Percentiles rank a stretch among this genome's conserved stretches.
phyloP scores from a whole-genome alignment of 30 jellyfish, hydroid and myxozoan species.

The Hydractinia symbiolongicarpus region DNA sequence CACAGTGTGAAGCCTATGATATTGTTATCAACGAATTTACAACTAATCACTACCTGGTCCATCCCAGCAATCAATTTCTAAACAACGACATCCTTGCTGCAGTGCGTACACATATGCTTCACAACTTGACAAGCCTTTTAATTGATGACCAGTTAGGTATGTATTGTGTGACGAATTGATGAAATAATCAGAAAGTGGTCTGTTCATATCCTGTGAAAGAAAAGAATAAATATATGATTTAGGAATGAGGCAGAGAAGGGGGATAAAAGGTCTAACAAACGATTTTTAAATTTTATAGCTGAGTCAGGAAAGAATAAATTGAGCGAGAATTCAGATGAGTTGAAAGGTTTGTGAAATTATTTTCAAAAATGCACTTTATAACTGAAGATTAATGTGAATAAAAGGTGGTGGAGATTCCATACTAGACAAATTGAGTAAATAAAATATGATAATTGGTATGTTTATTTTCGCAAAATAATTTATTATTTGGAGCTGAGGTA shows the following conservation, averaged over 20 bases:
- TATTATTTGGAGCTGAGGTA: too few species aligned
- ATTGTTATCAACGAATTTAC: background rate
- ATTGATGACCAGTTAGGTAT: slow-evolving; percentile 82
- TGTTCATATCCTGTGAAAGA: slow-evolving; percentile 53
- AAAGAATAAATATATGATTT: background rate
- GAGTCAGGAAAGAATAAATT: too few species aligned
- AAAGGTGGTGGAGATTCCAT: too few species aligned
- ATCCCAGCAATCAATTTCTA: slow-evolving; percentile 94
- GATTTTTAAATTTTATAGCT: background rate
- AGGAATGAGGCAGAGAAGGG: background rate
- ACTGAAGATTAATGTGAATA: too few species aligned
- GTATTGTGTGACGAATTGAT: slow-evolving; percentile 88
- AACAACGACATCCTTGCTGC: slow-evolving; percentile 75
- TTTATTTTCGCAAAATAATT: too few species aligned
- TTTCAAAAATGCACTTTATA: too few species aligned
- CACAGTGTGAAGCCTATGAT: too few species aligned
- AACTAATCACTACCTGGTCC: slow-evolving; percentile 60
- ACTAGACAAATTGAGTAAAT: too few species aligned
- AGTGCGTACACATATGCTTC: slow-evolving; percentile 76
- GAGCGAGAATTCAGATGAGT: too few species aligned
- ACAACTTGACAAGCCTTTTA: slow-evolving; percentile 87
- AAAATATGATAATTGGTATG: too few species aligned
- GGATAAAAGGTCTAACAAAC: background rate
- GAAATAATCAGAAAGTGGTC: slow-evolving; percentile 75
- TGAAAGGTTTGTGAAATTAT: too few species aligned